Evolutionary conservation across 1,140 invertebrate species (phyloP).

Genomic region (Palaemon carinicauda): DNA sequence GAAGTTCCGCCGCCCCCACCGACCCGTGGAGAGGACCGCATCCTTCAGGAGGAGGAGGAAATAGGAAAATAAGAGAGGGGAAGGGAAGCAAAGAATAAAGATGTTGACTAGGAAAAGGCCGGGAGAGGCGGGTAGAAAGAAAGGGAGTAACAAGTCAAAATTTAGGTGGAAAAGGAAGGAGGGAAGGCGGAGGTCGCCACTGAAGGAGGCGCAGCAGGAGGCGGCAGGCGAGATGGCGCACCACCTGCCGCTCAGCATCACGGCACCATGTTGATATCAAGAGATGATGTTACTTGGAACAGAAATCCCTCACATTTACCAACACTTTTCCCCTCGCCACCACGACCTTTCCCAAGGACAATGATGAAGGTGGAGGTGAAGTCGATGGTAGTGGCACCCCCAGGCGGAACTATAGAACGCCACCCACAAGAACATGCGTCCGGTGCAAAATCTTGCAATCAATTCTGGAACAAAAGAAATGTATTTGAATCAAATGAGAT

Average conservation of each 20-base stretch:
- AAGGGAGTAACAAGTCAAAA: neutral
- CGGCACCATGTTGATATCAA: conserved; percentile 30
- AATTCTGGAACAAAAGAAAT: too few relatives aligned
- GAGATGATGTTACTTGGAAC: neutral
- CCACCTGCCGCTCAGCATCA: conserved; percentile 55
- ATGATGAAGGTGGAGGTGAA: too few relatives aligned
- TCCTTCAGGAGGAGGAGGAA: conserved; percentile 38
- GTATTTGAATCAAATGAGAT: too few relatives aligned
- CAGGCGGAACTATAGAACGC: too few relatives aligned
- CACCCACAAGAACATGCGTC: too few relatives aligned
- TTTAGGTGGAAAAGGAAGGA: neutral
- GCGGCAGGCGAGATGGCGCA: conserved; percentile 55
- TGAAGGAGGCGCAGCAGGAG: conserved; percentile 26
- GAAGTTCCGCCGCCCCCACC: conserved; percentile 48
- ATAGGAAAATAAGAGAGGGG: neutral
- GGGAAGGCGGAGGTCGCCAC: neutral
- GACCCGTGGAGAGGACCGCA: conserved; percentile 44
- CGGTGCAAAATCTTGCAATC: too few relatives aligned
- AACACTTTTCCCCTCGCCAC: too few relatives aligned
- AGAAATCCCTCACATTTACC: neutral
- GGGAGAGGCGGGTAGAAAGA: conserved; percentile 33
- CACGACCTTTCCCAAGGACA: too few relatives aligned
- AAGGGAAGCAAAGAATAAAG: too few relatives aligned
- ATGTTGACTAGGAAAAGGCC: neutral
- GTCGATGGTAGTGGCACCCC: too few relatives aligned